Evolutionary conservation across 2,797 vertebrate species (phyloP).

Genomic region (Hydrocynus forskahlii): DNA sequence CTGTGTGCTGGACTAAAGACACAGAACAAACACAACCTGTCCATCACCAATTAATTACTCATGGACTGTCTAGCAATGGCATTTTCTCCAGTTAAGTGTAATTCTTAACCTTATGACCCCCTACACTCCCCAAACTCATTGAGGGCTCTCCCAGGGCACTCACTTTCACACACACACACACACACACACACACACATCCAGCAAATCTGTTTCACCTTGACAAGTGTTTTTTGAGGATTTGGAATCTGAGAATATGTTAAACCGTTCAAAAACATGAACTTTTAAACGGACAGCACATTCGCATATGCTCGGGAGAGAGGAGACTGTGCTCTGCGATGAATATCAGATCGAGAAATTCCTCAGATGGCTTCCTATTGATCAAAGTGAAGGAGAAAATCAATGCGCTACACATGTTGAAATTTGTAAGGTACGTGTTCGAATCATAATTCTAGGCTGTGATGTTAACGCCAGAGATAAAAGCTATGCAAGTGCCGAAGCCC

Average conservation of each 20-base stretch:
- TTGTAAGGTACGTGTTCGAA: conserved; percentile 49
- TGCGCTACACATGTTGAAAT: conserved; percentile 50
- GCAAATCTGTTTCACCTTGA: not conserved
- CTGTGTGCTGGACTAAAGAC: not conserved
- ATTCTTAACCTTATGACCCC: not conserved
- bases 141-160: not conserved
- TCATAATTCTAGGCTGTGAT: conserved; percentile 50
- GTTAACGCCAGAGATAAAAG: conserved; percentile 32
- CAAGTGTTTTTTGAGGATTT: not conserved
- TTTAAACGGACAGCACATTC: conserved; percentile 9
- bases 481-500: conserved; percentile 9
- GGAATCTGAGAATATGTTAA: not conserved
- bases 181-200: not conserved
- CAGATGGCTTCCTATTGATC: conserved; percentile 40
- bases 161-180: not conserved
- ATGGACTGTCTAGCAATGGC: not conserved
- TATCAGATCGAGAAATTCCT: conserved; percentile 36
- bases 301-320: conserved; percentile 25
- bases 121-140: not conserved
- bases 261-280: conserved; percentile 3
- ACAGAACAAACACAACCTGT: not conserved
- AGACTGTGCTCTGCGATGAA: conserved; percentile 7
- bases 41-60: not conserved
- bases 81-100: not conserved
- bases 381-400: conserved; percentile 45